Base-by-base conservation (phyloP, 2,888 invertebrate genomes). In the Hydrotaea cyrtoneurina region DNA sequence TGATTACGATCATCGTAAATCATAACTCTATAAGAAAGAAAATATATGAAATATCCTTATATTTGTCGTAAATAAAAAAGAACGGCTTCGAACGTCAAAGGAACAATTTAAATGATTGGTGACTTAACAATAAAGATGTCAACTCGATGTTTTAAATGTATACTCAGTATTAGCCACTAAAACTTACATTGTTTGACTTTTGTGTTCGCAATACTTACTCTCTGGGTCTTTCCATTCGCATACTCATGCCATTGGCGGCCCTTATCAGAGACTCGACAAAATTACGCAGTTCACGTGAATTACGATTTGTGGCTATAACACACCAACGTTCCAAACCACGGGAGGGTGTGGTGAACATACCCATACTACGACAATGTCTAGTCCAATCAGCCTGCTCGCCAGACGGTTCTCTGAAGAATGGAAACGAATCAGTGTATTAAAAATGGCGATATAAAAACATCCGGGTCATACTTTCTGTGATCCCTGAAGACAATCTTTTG, bases 341-440 rank as follows among this genome's bases (percentile, higher is more conserved):
- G 0, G 85, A 87, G 0, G 92, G 92, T 4, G 90, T 89, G n/a
- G 89, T 88, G 19, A 93, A 92, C 93, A 94, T 93, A 0, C 89
- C 86, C 81, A 90, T 91, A 0, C 93, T 90, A 86, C 96, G 93
- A 90, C 97, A 93, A 21, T 94, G 94, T 4, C 93, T 92, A 0
- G 96, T 95, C 97, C 98, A 98, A 79, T 98, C 97, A 0, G 96
- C 97, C 7, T 93, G 93, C 0, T 93, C 92, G 0, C 95, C 95
- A 0, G 93, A 91, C 0, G 89, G 80, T 57, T 91, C 88, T 72
- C 90, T 89, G 19, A 50, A 80, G 21, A 39, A 77, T 53, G 17
- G 17, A 77, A 78, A 66, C 46, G 26, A 36, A 43, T 26, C 26
- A 64, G n/a, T n/a, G n/a, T 46, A 43, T 11, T 0, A 73, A 17